Conservation (phyloP, 2,797 vertebrate species). For the Crax fasciolata region DNA sequence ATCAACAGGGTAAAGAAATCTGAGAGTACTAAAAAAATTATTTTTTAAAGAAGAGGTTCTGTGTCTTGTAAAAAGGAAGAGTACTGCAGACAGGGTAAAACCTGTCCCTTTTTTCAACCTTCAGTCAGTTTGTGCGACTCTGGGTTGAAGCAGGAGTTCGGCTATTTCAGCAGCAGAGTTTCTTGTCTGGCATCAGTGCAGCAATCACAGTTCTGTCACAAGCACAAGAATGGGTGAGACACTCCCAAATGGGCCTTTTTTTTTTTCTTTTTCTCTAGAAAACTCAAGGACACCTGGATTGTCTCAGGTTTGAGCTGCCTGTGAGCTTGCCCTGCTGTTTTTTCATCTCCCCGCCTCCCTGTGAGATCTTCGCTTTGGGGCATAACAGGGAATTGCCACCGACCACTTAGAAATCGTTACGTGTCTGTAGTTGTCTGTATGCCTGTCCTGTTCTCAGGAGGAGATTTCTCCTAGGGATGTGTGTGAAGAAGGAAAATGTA, state of each 20-base stretch:
- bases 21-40: not conserved
- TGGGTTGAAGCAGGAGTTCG: not conserved
- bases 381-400: slow-evolving; percentile 37
- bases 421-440: not conserved
- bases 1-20: not conserved
- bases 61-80: not conserved
- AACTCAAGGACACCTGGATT: not conserved
- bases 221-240: not conserved
- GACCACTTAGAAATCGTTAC: not conserved
- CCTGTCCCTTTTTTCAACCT: not conserved
- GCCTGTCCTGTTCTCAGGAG: not conserved
- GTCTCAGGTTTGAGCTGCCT: not conserved
- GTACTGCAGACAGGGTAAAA: not conserved
- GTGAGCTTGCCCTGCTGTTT: slow-evolving; percentile 2
- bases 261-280: not conserved
- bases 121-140: not conserved
- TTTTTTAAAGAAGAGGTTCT: not conserved
- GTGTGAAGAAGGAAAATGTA: not conserved
- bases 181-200: not conserved
- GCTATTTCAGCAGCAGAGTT: not conserved
- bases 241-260: not conserved
- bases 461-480: slow-evolving; percentile 5
- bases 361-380: not conserved
- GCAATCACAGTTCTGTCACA: slow-evolving; percentile 13
- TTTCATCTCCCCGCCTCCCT: not conserved